Evolutionary conservation across 2,113 vertebrate genomes (phyloP).

Genomic region (Bucco capensis): DNA sequence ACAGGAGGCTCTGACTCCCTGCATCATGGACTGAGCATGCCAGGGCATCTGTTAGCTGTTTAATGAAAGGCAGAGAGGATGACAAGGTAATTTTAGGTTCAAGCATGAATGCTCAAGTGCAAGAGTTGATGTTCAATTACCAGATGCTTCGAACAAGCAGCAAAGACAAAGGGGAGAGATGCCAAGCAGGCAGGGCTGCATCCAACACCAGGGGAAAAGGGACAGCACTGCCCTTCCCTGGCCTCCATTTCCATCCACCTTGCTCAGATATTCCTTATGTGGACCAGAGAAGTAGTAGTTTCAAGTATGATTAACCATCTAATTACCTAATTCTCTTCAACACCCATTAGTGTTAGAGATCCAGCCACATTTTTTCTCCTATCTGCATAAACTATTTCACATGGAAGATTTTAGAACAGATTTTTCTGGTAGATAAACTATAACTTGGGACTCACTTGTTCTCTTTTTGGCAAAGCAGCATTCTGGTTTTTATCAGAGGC

Average conservation of each 20-base stretch:
- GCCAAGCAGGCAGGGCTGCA: not conserved
- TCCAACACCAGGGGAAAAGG: rapidly evolving
- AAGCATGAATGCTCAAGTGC: slow-evolving; percentile 45
- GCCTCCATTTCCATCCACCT: not conserved
- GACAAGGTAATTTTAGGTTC: slow-evolving; percentile 57
- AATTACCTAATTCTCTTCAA: not conserved
- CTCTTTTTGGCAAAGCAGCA: not conserved
- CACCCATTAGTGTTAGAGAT: not conserved
- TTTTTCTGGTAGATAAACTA: not conserved
- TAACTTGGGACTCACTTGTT: not conserved
- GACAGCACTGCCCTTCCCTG: not conserved
- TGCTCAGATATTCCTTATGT: not conserved
- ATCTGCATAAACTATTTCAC: not conserved
- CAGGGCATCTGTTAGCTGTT: slow-evolving; percentile 26
- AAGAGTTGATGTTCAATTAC: slow-evolving; percentile 25
- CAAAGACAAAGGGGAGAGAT: not conserved
- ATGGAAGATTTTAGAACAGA: not conserved
- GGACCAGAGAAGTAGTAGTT: not conserved
- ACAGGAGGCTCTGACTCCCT: not conserved
- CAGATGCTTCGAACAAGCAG: slow-evolving; percentile 52
- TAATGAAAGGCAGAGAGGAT: slow-evolving; percentile 8
- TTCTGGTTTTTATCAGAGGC: not conserved
- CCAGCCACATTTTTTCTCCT: not conserved
- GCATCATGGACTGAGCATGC: not conserved
- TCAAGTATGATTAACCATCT: not conserved